A percentile compares a stretch with the other conserved stretches of the same genome.
Conservation (phyloP, 2,113 vertebrate genomes). For the Hemicordylus capensis region DNA sequence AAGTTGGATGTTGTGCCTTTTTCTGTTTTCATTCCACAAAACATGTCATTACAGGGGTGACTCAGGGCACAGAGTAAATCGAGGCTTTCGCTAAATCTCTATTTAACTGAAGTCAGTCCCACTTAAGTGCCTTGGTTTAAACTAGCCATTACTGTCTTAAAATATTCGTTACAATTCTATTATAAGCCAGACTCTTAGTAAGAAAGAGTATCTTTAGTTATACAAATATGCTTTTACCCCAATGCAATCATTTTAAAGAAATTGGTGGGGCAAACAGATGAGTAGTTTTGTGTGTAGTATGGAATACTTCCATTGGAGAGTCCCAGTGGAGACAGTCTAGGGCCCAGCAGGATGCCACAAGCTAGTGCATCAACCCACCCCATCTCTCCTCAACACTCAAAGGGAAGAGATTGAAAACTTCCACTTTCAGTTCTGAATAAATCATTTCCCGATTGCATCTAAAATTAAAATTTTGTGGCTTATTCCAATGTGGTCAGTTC, state of each 20-base stretch:
- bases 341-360: neutral
- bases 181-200: neutral
- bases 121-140: slow-evolving; percentile 44
- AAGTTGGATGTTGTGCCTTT: slow-evolving; percentile 41
- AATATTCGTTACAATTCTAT: slow-evolving; percentile 37
- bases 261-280: neutral
- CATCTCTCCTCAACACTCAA: too few species aligned
- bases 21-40: slow-evolving; percentile 42
- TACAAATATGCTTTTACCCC: slow-evolving; percentile 78
- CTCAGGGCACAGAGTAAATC: slow-evolving; percentile 59
- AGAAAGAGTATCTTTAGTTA: neutral
- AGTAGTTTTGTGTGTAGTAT: neutral
- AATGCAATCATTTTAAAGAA: slow-evolving; percentile 26
- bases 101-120: slow-evolving; percentile 43
- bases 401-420: too few species aligned
- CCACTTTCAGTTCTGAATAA: too few species aligned
- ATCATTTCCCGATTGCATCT: too few species aligned
- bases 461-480: too few species aligned
- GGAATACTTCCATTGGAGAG: neutral
- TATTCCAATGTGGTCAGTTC: too few species aligned
- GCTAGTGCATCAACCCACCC: too few species aligned
- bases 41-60: slow-evolving; percentile 67
- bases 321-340: neutral
- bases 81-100: slow-evolving; percentile 54
- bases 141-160: slow-evolving; percentile 49